phyloP scores from a whole-genome alignment of 1,140 invertebrate genomes.

The Musca vetustissima region DNA sequence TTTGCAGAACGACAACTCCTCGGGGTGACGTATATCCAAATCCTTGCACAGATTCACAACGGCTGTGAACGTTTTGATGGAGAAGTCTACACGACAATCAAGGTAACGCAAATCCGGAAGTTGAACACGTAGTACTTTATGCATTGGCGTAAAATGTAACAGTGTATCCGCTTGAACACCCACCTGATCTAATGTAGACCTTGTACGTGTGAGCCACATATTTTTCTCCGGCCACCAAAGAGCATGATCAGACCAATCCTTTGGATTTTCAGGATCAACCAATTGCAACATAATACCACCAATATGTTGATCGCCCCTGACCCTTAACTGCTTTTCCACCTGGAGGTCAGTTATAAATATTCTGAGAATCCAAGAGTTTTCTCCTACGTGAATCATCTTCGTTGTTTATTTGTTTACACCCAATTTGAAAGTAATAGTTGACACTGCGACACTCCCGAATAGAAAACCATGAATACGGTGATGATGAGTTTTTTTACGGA shows the following conservation, averaged over 20 bases:
- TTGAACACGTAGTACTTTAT: conserved; percentile 89
- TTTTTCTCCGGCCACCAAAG: conserved; percentile 98
- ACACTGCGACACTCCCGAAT: no score
- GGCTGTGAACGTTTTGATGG: conserved; percentile 92
- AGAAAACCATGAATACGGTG: no score
- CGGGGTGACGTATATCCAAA: conserved; percentile 93
- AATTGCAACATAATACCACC: conserved; percentile 98
- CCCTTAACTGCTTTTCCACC: conserved; percentile 85
- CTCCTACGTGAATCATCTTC: conserved; percentile 67
- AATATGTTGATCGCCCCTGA: conserved; percentile 97
- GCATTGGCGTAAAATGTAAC: conserved; percentile 99
- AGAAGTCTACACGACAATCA: conserved; percentile 94
- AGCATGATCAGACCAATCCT: conserved; percentile 99
- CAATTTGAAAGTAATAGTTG: no score
- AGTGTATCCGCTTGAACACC: conserved; percentile 94
- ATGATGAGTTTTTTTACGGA: no score
- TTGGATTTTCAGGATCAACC: conserved; percentile 92
- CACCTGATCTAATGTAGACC: conserved; percentile 95
- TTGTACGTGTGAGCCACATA: conserved; percentile 89
- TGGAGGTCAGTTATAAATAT: conserved; percentile 95
- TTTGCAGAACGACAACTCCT: conserved; percentile 94
- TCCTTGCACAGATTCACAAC: conserved; percentile 96
- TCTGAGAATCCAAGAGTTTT: conserved; percentile 95
- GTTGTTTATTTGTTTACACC: neutral
- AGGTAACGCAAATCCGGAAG: conserved; percentile 94